Percentiles rank a stretch among this genome's conserved stretches.
phyloP scores from a whole-genome alignment of 2,888 invertebrate species.

The Sinodicranocentrus sp. region DNA sequence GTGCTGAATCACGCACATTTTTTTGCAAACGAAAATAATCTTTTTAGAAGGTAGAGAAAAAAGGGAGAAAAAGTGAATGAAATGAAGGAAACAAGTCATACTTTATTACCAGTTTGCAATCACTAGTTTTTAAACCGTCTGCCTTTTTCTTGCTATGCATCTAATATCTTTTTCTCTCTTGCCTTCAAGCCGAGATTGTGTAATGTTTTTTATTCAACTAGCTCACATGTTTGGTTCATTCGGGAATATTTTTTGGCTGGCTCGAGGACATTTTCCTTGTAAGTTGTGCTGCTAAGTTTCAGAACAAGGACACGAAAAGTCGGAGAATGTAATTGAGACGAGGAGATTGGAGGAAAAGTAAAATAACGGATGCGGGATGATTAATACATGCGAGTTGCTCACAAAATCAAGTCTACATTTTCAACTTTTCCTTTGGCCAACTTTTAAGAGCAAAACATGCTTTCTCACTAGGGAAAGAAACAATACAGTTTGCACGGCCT shows the following conservation, averaged over 20 bases:
- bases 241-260: not conserved
- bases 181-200: not conserved
- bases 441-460: conserved; percentile 18
- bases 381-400: conserved; percentile 44
- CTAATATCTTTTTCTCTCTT: conserved; percentile 24
- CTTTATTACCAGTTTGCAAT: conserved; percentile 21
- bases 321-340: conserved; percentile 52
- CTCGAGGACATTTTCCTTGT: conserved; percentile 27
- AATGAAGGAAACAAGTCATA: conserved; percentile 41
- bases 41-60: no score
- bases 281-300: conserved; percentile 19
- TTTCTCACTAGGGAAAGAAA: conserved; percentile 33
- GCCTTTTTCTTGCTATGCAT: conserved; percentile 33
- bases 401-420: conserved; percentile 22
- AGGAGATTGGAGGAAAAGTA: conserved; percentile 51
- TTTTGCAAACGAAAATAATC: conserved; percentile 12
- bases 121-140: conserved; percentile 31
- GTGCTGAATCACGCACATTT: conserved; percentile 49
- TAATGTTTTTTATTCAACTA: no score
- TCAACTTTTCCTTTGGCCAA: conserved; percentile 8
- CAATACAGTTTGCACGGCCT: conserved; percentile 27
- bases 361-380: conserved; percentile 60
- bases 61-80: not conserved
- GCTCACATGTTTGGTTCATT: not conserved
- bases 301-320: conserved; percentile 46